Conservation (phyloP, 1,140 invertebrate species). For the Caenorhabditis latens region DNA sequence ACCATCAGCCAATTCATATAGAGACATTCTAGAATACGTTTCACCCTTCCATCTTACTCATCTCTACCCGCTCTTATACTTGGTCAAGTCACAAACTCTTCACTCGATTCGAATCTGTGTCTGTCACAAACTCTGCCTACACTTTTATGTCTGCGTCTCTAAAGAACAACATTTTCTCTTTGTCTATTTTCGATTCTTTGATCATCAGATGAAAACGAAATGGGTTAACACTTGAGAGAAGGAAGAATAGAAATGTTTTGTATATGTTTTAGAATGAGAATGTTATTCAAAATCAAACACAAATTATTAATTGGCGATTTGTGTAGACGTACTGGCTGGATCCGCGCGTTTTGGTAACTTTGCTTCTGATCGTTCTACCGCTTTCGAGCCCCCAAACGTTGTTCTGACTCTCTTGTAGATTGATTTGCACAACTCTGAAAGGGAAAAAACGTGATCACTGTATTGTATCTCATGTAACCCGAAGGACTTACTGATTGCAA, state of each 20-base stretch:
- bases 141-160: not conserved
- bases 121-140: slow-evolving; percentile 18
- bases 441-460: not conserved
- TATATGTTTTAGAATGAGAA: not conserved
- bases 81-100: not conserved
- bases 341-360: not conserved
- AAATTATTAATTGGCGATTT: not conserved
- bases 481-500: not conserved
- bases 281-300: too few relatives aligned
- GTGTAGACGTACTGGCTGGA: not conserved
- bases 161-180: not conserved
- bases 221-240: too few relatives aligned
- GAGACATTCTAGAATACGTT: not conserved
- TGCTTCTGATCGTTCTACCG: not conserved
- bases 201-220: too few relatives aligned
- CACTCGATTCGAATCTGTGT: not conserved
- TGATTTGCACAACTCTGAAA: slow-evolving; percentile 1
- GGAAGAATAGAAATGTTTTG: too few relatives aligned
- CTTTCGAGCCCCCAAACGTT: not conserved
- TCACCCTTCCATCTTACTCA: too few relatives aligned
- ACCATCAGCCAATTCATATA: slow-evolving; percentile 23
- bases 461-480: not conserved
- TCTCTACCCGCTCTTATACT: not conserved
- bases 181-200: not conserved
- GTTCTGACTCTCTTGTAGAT: not conserved